phyloP scores from a whole-genome alignment of 2,888 invertebrate genomes.

The Odontocerum albicorne region DNA sequence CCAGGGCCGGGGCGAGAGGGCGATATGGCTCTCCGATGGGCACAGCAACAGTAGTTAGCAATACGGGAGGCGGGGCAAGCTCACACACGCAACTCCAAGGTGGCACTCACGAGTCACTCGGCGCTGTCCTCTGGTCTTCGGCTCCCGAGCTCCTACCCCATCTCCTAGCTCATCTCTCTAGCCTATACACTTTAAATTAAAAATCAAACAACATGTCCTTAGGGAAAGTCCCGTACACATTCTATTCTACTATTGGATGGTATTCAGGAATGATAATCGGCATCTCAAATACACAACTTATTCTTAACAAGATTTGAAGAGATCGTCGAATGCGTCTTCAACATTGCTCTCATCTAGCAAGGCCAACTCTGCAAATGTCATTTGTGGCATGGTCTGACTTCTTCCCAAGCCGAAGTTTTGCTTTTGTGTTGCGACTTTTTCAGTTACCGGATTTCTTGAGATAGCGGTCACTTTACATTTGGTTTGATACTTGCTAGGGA shows the following conservation, averaged over 20 bases:
- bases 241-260: conserved; percentile 31
- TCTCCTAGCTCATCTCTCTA: conserved; percentile 13
- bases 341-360: conserved; percentile 78
- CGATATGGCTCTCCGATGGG: conserved; percentile 2
- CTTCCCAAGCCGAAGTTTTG: conserved; percentile 62
- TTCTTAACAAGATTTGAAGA: conserved; percentile 58
- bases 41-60: conserved; percentile 9
- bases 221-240: conserved; percentile 8
- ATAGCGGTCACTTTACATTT: conserved; percentile 41
- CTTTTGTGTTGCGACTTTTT: conserved; percentile 39
- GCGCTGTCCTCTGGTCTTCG: conserved; percentile 45
- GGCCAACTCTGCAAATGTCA: conserved; percentile 63
- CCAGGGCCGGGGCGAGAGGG: background rate
- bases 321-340: conserved; percentile 85
- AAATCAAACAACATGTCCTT: conserved; percentile 34
- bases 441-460: conserved; percentile 35
- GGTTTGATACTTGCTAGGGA: conserved; percentile 43
- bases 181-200: conserved; percentile 34
- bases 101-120: background rate
- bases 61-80: conserved; percentile 43
- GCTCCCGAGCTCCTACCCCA: background rate
- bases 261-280: conserved; percentile 33
- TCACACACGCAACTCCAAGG: conserved; percentile 44
- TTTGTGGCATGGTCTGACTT: conserved; percentile 77
- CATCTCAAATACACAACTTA: conserved; percentile 11